These are phyloP conservation scores for Drosophila rhopaloa DNA, from an alignment of 1,140 invertebrate genomes.

Conservation along the genomic window DNA sequence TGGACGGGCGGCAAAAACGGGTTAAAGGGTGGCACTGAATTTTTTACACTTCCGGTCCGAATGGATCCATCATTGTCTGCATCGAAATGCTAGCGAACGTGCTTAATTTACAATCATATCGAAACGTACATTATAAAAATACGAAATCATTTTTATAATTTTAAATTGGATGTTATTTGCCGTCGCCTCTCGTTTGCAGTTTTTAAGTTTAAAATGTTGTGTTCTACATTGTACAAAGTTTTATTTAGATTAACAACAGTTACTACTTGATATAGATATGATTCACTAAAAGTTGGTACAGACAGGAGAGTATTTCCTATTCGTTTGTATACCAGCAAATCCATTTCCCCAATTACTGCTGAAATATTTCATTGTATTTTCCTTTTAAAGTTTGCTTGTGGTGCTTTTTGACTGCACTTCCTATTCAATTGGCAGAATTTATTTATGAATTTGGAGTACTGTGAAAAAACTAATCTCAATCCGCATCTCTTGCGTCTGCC, in stretches of 20 bases:
- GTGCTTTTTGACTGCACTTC: conserved; percentile 1
- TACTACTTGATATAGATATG: no score
- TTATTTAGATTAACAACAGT: no score
- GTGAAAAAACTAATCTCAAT: conserved; percentile 10
- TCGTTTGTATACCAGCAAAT: neutral
- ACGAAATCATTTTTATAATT: no score
- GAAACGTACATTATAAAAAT: no score
- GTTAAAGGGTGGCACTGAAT: conserved; percentile 1
- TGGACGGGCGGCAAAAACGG: neutral
- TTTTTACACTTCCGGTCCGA: conserved; percentile 17
- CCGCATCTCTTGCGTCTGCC: conserved; percentile 29
- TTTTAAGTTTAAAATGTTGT: no score
- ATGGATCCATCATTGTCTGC: conserved; percentile 18
- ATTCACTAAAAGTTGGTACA: neutral
- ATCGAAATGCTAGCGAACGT: conserved; percentile 9
- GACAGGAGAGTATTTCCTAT: neutral
- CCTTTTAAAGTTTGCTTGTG: conserved; percentile 2
- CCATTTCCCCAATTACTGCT: conserved; percentile 16
- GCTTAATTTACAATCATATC: conserved; percentile 1
- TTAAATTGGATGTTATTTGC: no score
- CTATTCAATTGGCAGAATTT: conserved; percentile 8
- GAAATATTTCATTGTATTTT: conserved; percentile 19
- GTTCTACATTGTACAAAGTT: no score
- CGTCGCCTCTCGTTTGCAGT: no score
- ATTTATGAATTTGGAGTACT: conserved; percentile 27